A percentile compares a stretch with the other conserved stretches of the same genome.
phyloP scores from a whole-genome alignment of 23 tunicate genomes.

The Aplidium turbinatum region DNA sequence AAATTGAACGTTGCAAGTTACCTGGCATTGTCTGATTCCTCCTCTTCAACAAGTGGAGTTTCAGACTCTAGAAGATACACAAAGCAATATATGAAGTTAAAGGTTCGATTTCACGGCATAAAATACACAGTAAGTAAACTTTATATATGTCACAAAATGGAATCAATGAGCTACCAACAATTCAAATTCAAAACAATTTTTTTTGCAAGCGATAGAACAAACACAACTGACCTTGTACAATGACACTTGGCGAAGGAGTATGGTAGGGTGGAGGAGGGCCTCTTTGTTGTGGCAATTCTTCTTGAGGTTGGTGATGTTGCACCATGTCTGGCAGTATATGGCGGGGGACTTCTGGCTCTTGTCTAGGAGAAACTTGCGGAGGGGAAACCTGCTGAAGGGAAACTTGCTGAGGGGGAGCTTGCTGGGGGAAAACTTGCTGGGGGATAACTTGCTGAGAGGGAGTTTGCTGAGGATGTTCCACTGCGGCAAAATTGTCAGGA shows the following conservation, averaged over 20 bases:
- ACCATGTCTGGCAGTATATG: neutral
- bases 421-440: neutral
- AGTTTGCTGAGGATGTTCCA: conserved; percentile 2
- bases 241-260: conserved; percentile 27
- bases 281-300: neutral
- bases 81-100: too few relatives aligned
- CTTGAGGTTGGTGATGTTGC: neutral
- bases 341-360: neutral
- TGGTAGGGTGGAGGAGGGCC: conserved; percentile 43
- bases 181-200: too few relatives aligned
- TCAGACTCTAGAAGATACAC: too few relatives aligned
- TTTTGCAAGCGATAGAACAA: too few relatives aligned
- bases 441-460: neutral
- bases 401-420: conserved; percentile 2
- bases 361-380: neutral
- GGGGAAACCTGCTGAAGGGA: neutral
- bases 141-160: too few relatives aligned
- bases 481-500: conserved; percentile 13
- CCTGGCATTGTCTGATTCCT: too few relatives aligned
- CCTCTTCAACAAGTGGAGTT: too few relatives aligned
- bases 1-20: too few relatives aligned
- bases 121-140: too few relatives aligned
- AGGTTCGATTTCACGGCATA: too few relatives aligned
- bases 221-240: conserved; percentile 30
- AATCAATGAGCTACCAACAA: too few relatives aligned